phyloP scores from a whole-genome alignment of 2,888 invertebrate species.

The Blomia tropicalis region DNA sequence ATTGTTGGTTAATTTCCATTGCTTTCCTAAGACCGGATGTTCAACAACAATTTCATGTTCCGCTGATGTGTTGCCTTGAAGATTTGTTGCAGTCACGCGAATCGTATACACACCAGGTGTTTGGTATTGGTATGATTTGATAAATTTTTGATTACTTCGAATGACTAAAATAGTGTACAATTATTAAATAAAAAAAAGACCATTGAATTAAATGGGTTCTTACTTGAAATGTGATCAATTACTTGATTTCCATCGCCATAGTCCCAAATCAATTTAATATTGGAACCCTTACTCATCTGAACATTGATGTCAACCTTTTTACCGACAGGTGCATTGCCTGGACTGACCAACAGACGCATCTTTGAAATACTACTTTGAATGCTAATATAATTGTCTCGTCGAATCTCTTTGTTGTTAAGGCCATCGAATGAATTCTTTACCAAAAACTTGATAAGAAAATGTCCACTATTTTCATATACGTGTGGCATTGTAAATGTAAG shows the following conservation, averaged over 20 bases:
- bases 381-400: slow-evolving; percentile 27
- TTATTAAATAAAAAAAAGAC: background rate
- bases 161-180: too few species aligned
- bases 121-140: slow-evolving; percentile 28
- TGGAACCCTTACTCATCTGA: slow-evolving; percentile 30
- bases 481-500: slow-evolving; percentile 21
- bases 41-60: slow-evolving; percentile 27
- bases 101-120: slow-evolving; percentile 30
- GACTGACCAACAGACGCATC: slow-evolving; percentile 29
- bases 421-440: slow-evolving; percentile 25
- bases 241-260: slow-evolving; percentile 30
- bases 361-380: slow-evolving; percentile 29
- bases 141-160: slow-evolving; percentile 25
- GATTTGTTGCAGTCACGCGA: slow-evolving; percentile 27
- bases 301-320: slow-evolving; percentile 29
- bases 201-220: slow-evolving; percentile 5
- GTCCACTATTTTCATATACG: slow-evolving; percentile 19
- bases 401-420: slow-evolving; percentile 25
- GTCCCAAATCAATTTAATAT: slow-evolving; percentile 30
- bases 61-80: slow-evolving; percentile 27
- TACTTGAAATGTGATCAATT: slow-evolving; percentile 29
- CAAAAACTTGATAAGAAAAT: slow-evolving; percentile 19
- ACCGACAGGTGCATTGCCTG: slow-evolving; percentile 29
- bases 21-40: slow-evolving; percentile 28
- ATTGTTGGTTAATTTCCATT: slow-evolving; percentile 28